Evolutionary conservation across 2,888 invertebrate species (phyloP), one percentile per base, ranked within the genome.

Genomic region (Ochropleura leucogaster): DNA sequence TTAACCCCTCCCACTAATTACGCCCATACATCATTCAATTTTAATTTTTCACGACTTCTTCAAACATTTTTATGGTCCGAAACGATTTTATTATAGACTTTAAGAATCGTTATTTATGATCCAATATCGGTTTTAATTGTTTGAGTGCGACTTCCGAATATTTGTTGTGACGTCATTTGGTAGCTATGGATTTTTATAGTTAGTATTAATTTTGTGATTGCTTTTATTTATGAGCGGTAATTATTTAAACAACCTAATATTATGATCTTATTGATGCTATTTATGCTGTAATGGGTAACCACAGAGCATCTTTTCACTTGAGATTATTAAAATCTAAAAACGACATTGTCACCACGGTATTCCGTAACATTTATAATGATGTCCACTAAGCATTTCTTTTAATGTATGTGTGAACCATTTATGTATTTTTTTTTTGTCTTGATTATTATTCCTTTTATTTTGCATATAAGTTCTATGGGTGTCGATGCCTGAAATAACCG

Each of bases 1-100:
- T 91, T 89, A 92, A 84, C 84, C 86, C 82, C 84, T 71, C 85
- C 87, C 74, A 84, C 89, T 92, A 93, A 93, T 93, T 93, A 92
- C 8, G 85, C 74, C 69, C 82, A 86, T 92, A 89, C 80, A 89
- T 93, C 92, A 90, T 89, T 89, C 88, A 88, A 85, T 88, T 88
- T 88, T 77, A 81, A 88, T 88, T 89, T 88, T 88, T 85, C 83
- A 82, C 79, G 86, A 90, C 91, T 87, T 89, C 89, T 87, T 91
- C 88, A 89, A 92, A 92, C 87, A 81, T 81, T 83, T 88, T 82
- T 82, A 84, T 73, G 80, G 76, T 74, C 57, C n/a, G 44, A 65
- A 72, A 74, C 44, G 60, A 74, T 79, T 83, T 88, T 81, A 86
- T 85, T 79, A 86, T 80, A 67, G 69, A 67, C 66, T 72, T 72